Conservation (phyloP, 2,797 vertebrate genomes). For the Anniella stebbinsi region DNA sequence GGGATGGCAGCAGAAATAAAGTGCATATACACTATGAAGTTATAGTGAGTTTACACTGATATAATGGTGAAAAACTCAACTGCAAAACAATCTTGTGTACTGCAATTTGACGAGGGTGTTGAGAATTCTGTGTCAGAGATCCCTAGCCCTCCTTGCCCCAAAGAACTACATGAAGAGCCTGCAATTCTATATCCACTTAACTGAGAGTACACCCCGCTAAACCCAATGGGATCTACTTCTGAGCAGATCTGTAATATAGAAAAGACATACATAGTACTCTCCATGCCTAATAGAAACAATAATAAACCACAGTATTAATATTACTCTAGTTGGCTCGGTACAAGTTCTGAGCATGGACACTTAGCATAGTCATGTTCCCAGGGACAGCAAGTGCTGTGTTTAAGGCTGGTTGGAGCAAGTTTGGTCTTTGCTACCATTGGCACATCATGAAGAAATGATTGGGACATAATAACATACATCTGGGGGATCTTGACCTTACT, state of each 20-base stretch:
- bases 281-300: no score
- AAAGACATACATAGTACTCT: no score
- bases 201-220: not conserved
- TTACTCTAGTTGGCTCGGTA: no score
- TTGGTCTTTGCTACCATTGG: not conserved
- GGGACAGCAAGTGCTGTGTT: not conserved
- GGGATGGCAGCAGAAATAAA: not conserved
- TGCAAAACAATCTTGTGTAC: no score
- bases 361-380: no score
- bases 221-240: not conserved
- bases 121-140: not conserved
- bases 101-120: no score
- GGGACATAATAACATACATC: not conserved
- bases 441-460: not conserved
- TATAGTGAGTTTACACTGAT: not conserved
- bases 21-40: not conserved
- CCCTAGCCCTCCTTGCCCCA: no score
- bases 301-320: no score
- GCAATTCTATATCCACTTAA: not conserved
- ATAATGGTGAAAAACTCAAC: no score
- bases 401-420: not conserved
- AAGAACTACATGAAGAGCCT: not conserved
- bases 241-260: not conserved
- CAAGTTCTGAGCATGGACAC: no score
- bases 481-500: not conserved